These are phyloP conservation scores for Gallirallus australis DNA, from an alignment of 2,797 vertebrate genomes.

Conservation along the genomic window DNA sequence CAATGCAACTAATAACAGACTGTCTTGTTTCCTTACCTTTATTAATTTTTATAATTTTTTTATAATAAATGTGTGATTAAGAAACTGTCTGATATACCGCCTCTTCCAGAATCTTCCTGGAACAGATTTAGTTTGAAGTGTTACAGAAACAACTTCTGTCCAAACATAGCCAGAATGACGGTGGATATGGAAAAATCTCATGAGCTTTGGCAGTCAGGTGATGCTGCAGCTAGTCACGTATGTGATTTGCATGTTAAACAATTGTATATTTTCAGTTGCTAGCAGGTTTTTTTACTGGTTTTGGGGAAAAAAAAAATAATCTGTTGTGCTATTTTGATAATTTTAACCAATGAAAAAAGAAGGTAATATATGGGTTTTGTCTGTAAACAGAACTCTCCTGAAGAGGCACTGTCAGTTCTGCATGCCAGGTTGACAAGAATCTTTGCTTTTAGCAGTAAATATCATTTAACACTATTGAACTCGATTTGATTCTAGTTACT, in stretches of 20 bases:
- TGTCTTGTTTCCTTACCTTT: background rate
- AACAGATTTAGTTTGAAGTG: conserved; percentile 24
- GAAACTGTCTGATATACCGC: background rate
- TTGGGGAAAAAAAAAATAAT: background rate
- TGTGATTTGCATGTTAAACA: background rate
- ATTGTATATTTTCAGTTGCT: background rate
- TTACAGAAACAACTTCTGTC: conserved; percentile 33
- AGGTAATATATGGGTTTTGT: background rate
- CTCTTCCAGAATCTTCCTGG: conserved; percentile 28
- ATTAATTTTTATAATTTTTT: background rate
- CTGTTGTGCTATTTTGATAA: background rate
- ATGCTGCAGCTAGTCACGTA: background rate
- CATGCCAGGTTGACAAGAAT: background rate
- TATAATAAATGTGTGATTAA: background rate
- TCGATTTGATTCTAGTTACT: conserved; percentile 48
- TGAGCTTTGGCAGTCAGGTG: background rate
- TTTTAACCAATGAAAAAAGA: background rate
- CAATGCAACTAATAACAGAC: background rate
- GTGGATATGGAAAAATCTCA: conserved; percentile 8
- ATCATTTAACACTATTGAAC: background rate
- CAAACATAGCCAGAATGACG: background rate
- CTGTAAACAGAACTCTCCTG: background rate
- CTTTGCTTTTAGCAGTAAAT: conserved; percentile 37
- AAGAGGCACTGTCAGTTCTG: background rate
- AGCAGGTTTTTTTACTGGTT: background rate